A percentile compares a stretch with the other conserved stretches of the same genome.
phyloP scores from a whole-genome alignment of 2,797 vertebrate species.

The Spinus pinus region DNA sequence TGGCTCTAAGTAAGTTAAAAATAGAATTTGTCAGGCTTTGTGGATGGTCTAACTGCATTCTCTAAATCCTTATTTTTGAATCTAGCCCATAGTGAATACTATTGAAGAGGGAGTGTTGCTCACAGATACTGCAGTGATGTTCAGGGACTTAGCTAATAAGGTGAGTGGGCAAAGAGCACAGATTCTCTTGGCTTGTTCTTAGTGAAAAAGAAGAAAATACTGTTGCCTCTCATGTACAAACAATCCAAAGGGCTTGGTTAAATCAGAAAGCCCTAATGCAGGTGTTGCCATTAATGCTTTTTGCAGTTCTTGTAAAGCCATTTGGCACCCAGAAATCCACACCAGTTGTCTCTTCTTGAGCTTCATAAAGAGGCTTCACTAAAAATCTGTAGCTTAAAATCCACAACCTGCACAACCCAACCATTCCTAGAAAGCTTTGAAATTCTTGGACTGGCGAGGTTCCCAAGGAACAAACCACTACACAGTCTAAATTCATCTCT shows the following conservation, averaged over 20 bases:
- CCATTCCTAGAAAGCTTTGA: neutral
- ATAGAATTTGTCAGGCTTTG: neutral
- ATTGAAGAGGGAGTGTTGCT: neutral
- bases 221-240: neutral
- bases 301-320: neutral
- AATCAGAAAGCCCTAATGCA: neutral
- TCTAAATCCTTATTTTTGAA: neutral
- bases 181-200: neutral
- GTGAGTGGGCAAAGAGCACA: neutral
- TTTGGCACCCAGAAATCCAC: neutral
- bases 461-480: neutral
- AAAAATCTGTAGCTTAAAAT: neutral
- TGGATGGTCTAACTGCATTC: neutral
- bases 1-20: neutral
- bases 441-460: rapidly evolving
- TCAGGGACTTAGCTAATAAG: neutral
- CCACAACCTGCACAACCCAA: neutral
- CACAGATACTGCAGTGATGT: neutral
- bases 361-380: neutral
- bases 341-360: neutral
- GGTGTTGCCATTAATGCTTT: neutral
- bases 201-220: neutral
- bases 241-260: neutral
- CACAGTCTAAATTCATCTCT: neutral
- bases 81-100: neutral